Conservation (phyloP, 2,888 invertebrate species). For the Zaprionus lineosus region DNA sequence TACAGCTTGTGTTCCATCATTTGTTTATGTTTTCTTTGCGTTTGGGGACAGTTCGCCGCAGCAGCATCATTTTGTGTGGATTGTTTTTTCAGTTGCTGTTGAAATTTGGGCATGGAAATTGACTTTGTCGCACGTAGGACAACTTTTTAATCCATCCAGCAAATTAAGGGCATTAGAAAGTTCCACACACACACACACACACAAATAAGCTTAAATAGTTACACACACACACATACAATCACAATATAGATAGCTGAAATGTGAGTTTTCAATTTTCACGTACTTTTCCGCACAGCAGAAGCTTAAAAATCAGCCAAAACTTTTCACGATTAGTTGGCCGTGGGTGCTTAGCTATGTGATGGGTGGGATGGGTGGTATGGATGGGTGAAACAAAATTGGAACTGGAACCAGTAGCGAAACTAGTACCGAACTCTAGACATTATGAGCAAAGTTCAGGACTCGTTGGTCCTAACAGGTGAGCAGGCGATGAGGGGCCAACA, state of each 20-base stretch:
- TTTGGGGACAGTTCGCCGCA: conserved; percentile 61
- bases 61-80: conserved; percentile 29
- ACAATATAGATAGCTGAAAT: conserved; percentile 40
- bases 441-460: conserved; percentile 28
- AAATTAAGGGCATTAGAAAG: conserved; percentile 79
- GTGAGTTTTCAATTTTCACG: conserved; percentile 70
- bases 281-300: conserved; percentile 43
- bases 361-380: conserved; percentile 2
- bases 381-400: background rate
- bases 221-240: background rate
- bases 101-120: conserved; percentile 46
- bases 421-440: too few species aligned
- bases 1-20: conserved; percentile 53
- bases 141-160: conserved; percentile 72
- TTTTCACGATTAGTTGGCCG: conserved; percentile 64
- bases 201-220: background rate
- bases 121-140: conserved; percentile 60
- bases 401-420: too few species aligned
- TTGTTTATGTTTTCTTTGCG: conserved; percentile 42
- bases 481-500: conserved; percentile 20
- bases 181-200: conserved; percentile 36
- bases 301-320: conserved; percentile 68
- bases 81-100: conserved; percentile 61
- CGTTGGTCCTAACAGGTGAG: conserved; percentile 16
- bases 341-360: too few species aligned